phyloP scores from a whole-genome alignment of 2,797 vertebrate genomes.

The Epinephelus coioides region DNA sequence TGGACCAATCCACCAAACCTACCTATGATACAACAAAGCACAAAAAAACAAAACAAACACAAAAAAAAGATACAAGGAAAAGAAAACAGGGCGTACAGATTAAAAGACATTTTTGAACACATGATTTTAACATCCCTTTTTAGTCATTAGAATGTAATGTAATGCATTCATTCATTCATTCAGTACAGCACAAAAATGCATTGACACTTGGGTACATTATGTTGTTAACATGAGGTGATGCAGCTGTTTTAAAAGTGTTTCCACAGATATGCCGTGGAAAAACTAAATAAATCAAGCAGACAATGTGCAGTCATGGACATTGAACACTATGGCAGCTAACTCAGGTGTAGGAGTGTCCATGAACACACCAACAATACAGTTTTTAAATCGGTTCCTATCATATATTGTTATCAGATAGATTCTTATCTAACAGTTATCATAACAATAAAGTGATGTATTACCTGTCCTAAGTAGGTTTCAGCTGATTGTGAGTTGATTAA shows the following conservation, averaged over 20 bases:
- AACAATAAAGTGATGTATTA: neutral
- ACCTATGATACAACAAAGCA: no score
- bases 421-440: no score
- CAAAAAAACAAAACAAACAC: no score
- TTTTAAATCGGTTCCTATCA: no score
- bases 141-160: no score
- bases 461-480: neutral
- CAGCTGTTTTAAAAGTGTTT: neutral
- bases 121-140: no score
- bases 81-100: no score
- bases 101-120: no score
- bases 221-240: neutral
- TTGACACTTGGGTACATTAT: neutral
- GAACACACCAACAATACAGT: neutral
- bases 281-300: neutral
- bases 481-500: slow-evolving; percentile 1
- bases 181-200: slow-evolving; percentile 9
- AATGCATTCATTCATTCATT: slow-evolving; percentile 2
- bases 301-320: neutral
- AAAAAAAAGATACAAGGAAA: no score
- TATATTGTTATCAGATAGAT: no score
- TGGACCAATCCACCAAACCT: no score
- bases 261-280: neutral
- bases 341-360: neutral
- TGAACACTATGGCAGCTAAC: neutral